phyloP scores from a whole-genome alignment of 2,797 vertebrate species.

The Synanceia verrucosa region DNA sequence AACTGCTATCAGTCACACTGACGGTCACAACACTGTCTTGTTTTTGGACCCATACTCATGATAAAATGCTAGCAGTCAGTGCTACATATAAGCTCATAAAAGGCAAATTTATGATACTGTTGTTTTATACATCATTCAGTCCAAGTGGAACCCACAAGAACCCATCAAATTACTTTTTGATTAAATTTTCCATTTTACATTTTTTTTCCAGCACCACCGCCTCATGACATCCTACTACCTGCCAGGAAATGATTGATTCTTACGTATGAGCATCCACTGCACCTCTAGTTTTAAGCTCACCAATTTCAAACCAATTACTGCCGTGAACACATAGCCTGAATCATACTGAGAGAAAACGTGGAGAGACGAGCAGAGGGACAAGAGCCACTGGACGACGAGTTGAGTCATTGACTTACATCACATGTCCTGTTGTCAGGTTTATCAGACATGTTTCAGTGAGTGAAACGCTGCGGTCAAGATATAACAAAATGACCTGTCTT shows the following conservation, averaged over 20 bases:
- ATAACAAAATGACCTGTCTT: neutral
- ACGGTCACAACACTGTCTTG: too few species aligned
- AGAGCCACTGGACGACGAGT: neutral
- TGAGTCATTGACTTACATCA: constrained; percentile 2
- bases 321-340: constrained; percentile 32
- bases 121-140: neutral
- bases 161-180: neutral
- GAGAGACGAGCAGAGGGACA: neutral
- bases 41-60: too few species aligned
- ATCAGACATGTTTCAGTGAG: neutral
- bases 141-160: neutral
- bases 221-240: constrained; percentile 9
- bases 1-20: too few species aligned
- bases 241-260: constrained; percentile 6
- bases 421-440: neutral
- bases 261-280: constrained; percentile 11
- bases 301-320: constrained; percentile 53
- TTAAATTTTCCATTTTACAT: neutral
- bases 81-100: neutral
- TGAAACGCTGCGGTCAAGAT: neutral
- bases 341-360: constrained; percentile 39
- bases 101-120: neutral
- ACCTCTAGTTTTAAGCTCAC: constrained; percentile 20
- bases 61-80: too few species aligned
- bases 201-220: neutral